Evolutionary conservation across 2,113 vertebrate species (phyloP).

Genomic region (Hiodon alosoides): DNA sequence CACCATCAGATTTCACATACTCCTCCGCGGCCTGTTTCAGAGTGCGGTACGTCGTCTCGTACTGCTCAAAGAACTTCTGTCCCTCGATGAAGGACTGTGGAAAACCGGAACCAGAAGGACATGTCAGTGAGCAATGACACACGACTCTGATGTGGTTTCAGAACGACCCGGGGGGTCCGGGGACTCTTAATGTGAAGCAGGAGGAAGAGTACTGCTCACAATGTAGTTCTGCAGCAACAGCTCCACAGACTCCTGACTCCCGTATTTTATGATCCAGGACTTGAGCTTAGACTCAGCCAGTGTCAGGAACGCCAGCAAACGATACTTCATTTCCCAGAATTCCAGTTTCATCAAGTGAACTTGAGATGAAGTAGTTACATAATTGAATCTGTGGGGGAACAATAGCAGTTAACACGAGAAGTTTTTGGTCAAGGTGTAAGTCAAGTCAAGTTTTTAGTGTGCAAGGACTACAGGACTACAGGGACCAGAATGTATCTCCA

Average conservation of each 20-base stretch:
- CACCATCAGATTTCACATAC: conserved; percentile 88
- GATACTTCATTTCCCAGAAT: conserved; percentile 96
- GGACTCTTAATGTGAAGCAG: neutral
- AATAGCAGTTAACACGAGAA: conserved; percentile 21
- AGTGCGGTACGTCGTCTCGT: conserved; percentile 81
- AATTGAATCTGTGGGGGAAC: conserved; percentile 77
- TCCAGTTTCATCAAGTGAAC: conserved; percentile 93
- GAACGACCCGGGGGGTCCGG: neutral
- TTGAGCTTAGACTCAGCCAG: conserved; percentile 95
- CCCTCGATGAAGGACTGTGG: conserved; percentile 87
- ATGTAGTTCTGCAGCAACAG: conserved; percentile 86
- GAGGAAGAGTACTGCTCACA: conserved; percentile 60
- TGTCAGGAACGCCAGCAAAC: conserved; percentile 86
- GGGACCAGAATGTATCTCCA: no score
- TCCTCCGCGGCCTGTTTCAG: conserved; percentile 85
- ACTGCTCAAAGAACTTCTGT: conserved; percentile 92
- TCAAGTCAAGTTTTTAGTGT: no score
- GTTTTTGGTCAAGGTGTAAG: neutral
- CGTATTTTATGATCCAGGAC: conserved; percentile 98
- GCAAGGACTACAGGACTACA: no score
- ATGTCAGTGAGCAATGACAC: neutral
- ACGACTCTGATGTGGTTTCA: neutral
- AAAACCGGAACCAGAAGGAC: conserved; percentile 7
- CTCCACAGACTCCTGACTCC: conserved; percentile 87
- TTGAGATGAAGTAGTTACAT: conserved; percentile 83